Conservation (phyloP, 2,888 invertebrate genomes). For the Acleris cristana region DNA sequence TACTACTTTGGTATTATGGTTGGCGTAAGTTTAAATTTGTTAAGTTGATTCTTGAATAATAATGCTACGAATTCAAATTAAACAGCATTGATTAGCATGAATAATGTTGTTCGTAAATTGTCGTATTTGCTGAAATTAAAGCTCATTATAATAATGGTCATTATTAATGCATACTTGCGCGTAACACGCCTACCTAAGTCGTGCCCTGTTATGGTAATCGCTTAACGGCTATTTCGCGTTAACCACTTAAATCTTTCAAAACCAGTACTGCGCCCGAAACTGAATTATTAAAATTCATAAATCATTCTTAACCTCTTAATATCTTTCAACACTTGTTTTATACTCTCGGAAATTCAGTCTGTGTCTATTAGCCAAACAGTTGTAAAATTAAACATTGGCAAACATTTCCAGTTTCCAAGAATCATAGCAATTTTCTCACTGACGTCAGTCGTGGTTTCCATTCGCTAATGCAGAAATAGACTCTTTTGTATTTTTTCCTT, state of each 20-base stretch:
- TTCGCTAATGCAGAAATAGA: slow-evolving; percentile 40
- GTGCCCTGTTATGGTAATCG: slow-evolving; percentile 23
- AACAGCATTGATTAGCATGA: slow-evolving; percentile 1
- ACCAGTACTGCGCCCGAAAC: slow-evolving; percentile 13
- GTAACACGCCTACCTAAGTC: slow-evolving; percentile 22
- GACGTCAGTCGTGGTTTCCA: slow-evolving; percentile 54
- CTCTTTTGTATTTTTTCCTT: slow-evolving; percentile 1
- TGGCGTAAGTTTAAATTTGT: no score
- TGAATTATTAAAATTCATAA: slow-evolving; percentile 4
- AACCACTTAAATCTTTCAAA: slow-evolving; percentile 21
- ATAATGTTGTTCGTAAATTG: background rate
- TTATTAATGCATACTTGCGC: slow-evolving; percentile 2
- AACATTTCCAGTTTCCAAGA: slow-evolving; percentile 67
- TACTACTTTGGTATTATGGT: no score
- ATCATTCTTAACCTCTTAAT: slow-evolving; percentile 7
- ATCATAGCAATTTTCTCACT: slow-evolving; percentile 55
- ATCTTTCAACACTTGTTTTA: slow-evolving; percentile 5
- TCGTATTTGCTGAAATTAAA: background rate
- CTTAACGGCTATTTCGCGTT: slow-evolving; percentile 10
- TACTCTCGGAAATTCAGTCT: slow-evolving; percentile 38
- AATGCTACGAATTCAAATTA: background rate
- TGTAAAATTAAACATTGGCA: slow-evolving; percentile 74
- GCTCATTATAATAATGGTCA: slow-evolving; percentile 3
- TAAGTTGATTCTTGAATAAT: background rate
- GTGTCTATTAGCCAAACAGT: slow-evolving; percentile 55